These are phyloP conservation scores for Chaetoderma sp. DNA, from an alignment of 2,888 invertebrate genomes.

Conservation along the genomic window DNA sequence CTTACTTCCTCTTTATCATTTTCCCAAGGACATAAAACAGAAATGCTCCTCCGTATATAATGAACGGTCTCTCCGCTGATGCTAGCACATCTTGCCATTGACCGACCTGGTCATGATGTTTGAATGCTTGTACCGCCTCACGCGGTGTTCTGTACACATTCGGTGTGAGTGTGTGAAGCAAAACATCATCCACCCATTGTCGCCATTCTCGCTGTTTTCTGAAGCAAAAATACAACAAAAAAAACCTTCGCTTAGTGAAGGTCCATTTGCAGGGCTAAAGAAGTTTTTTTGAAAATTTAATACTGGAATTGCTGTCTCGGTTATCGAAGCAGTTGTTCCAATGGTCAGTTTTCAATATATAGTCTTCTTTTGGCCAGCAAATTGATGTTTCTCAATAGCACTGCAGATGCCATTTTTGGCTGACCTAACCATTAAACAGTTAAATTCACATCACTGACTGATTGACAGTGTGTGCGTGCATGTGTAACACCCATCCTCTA, in stretches of 20 bases:
- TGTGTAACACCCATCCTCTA: too few relatives aligned
- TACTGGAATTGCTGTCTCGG: too few relatives aligned
- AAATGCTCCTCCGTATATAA: slow-evolving; percentile 91
- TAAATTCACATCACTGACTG: neutral
- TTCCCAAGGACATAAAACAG: slow-evolving; percentile 96
- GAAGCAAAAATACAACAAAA: slow-evolving; percentile 71
- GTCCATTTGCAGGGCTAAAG: too few relatives aligned
- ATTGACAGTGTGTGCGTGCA: too few relatives aligned
- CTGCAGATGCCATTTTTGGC: neutral
- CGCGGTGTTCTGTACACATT: slow-evolving; percentile 90
- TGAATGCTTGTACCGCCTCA: slow-evolving; percentile 92
- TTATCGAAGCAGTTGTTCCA: too few relatives aligned
- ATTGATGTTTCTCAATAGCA: too few relatives aligned
- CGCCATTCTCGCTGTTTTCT: slow-evolving; percentile 96
- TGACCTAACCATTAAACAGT: neutral
- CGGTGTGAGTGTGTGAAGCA: slow-evolving; percentile 94
- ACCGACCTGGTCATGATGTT: slow-evolving; percentile 93
- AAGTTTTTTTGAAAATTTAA: too few relatives aligned
- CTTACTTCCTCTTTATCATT: slow-evolving; percentile 83
- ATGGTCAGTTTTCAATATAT: too few relatives aligned
- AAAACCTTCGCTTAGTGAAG: too few relatives aligned
- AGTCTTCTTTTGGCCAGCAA: too few relatives aligned
- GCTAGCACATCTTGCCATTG: slow-evolving; percentile 93
- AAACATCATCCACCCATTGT: slow-evolving; percentile 90
- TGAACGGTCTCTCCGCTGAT: slow-evolving; percentile 84